A percentile compares a stretch with the other conserved stretches of the same genome.
phyloP scores from a whole-genome alignment of 1,140 invertebrate genomes.

The Dysdera silvatica region DNA sequence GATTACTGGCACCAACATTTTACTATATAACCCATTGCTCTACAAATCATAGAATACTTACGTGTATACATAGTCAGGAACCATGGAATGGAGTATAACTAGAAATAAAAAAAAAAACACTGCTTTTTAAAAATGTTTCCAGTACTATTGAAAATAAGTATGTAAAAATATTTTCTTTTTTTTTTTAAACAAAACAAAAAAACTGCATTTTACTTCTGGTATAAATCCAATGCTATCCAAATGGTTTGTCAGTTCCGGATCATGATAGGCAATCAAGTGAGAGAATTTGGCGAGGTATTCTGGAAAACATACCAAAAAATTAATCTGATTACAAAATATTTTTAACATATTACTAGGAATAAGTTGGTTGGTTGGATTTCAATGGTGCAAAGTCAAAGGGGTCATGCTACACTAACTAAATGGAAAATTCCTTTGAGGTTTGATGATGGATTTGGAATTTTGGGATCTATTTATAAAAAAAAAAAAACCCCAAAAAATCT shows the following conservation, averaged over 20 bases:
- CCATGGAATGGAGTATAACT: slow-evolving; percentile 98
- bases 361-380: too few relatives aligned
- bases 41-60: slow-evolving; percentile 54
- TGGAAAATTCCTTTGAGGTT: too few relatives aligned
- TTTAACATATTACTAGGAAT: neutral
- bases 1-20: neutral
- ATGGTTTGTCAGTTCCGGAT: slow-evolving; percentile 85
- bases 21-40: too few relatives aligned
- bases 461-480: too few relatives aligned
- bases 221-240: slow-evolving; percentile 88
- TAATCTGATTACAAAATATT: slow-evolving; percentile 9
- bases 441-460: too few relatives aligned
- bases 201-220: slow-evolving; percentile 60
- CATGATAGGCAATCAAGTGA: slow-evolving; percentile 90
- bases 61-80: slow-evolving; percentile 99
- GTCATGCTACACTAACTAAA: too few relatives aligned
- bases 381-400: too few relatives aligned
- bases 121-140: neutral
- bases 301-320: slow-evolving; percentile 35
- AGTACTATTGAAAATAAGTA: neutral
- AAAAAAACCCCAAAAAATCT: too few relatives aligned
- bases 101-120: slow-evolving; percentile 33
- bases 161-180: neutral
- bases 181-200: neutral
- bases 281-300: slow-evolving; percentile 96